A percentile compares a stretch with the other conserved stretches of the same genome.
phyloP scores from a whole-genome alignment of 2,113 vertebrate species.

The Pangasianodon gigas region DNA sequence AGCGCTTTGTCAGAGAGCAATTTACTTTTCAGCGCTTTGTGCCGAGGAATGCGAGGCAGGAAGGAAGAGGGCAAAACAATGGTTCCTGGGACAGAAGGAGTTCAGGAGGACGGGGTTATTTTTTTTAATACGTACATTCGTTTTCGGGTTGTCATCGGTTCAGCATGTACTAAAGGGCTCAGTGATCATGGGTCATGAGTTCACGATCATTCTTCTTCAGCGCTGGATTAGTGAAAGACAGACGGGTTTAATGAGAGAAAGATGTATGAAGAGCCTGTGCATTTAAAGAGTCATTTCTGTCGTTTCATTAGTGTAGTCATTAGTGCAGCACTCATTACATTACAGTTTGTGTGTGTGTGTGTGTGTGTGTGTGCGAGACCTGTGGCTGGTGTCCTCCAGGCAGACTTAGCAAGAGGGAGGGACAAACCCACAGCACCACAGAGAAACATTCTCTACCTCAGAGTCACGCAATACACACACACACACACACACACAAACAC shows the following conservation, averaged over 20 bases:
- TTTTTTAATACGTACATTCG: background rate
- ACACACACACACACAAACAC: slow-evolving; percentile 63
- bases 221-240: background rate
- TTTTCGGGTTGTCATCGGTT: slow-evolving; percentile 41
- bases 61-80: slow-evolving; percentile 76
- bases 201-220: background rate
- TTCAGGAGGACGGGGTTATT: slow-evolving; percentile 16
- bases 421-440: slow-evolving; percentile 70
- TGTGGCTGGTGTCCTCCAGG: slow-evolving; percentile 49
- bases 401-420: slow-evolving; percentile 61
- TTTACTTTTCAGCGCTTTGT: slow-evolving; percentile 77
- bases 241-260: slow-evolving; percentile 12
- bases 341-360: slow-evolving; percentile 25
- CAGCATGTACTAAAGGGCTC: slow-evolving; percentile 15
- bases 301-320: slow-evolving; percentile 15
- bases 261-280: background rate
- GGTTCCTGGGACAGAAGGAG: slow-evolving; percentile 66
- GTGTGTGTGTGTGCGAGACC: slow-evolving; percentile 37
- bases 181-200: slow-evolving; percentile 25
- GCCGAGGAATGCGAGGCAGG: slow-evolving; percentile 75
- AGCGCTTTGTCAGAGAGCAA: slow-evolving; percentile 72
- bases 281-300: background rate
- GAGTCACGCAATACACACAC: slow-evolving; percentile 70
- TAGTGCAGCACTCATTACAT: slow-evolving; percentile 28
- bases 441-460: slow-evolving; percentile 59